Evolutionary conservation across 2,113 vertebrate species (phyloP).

Genomic region (Ptilonorhynchus violaceus): DNA sequence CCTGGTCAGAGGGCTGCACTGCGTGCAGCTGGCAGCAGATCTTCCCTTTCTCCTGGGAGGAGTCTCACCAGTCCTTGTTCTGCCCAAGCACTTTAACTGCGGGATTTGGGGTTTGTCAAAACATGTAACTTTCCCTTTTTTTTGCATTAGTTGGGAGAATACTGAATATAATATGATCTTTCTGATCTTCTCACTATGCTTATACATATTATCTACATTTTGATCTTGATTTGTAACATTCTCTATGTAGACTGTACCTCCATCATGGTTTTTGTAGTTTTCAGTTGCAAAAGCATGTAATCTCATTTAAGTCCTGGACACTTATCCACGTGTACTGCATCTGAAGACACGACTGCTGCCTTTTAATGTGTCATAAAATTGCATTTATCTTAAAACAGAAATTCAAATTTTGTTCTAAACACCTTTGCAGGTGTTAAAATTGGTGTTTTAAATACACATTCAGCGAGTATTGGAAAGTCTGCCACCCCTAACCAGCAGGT

Average conservation of each 20-base stretch:
- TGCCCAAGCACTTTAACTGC: background rate
- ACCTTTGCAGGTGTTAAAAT: background rate
- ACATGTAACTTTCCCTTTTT: background rate
- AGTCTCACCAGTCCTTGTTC: background rate
- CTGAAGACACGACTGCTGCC: background rate
- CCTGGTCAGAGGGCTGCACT: background rate
- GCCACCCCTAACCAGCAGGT: background rate
- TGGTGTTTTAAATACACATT: background rate
- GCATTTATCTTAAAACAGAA: background rate
- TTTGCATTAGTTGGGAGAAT: background rate
- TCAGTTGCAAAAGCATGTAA: background rate
- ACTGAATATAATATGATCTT: background rate
- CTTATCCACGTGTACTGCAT: background rate
- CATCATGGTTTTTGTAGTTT: background rate
- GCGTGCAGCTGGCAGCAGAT: background rate
- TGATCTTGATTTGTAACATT: background rate
- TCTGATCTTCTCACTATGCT: background rate
- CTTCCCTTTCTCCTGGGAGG: background rate
- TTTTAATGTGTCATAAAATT: background rate
- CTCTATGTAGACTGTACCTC: background rate
- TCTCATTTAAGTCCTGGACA: background rate
- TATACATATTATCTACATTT: background rate
- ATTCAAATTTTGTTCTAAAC: background rate
- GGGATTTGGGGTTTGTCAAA: background rate
- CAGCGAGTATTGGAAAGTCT: background rate